A percentile compares a stretch with the other conserved stretches of the same genome.
These are phyloP conservation scores for Metellina segmentata DNA, from an alignment of 2,888 invertebrate genomes.

Conservation along the genomic window DNA sequence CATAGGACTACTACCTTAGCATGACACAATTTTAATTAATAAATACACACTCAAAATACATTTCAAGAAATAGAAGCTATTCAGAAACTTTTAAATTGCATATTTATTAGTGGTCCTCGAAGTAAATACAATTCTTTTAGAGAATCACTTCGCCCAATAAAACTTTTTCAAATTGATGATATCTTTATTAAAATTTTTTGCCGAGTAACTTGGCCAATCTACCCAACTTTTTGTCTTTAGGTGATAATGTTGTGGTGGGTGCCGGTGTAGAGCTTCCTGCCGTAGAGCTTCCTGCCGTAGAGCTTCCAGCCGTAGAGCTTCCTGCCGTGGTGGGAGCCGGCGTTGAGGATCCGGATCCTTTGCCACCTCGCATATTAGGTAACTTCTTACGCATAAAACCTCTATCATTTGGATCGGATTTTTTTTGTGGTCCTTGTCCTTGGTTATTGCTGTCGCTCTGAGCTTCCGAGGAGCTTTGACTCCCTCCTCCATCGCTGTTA, in stretches of 20 bases:
- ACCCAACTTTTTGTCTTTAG: too few relatives aligned
- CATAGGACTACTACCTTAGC: too few relatives aligned
- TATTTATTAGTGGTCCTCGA: background rate
- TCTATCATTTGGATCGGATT: background rate
- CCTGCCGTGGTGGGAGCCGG: background rate
- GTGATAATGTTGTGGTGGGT: too few relatives aligned
- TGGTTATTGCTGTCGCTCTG: background rate
- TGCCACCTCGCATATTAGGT: background rate
- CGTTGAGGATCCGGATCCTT: background rate
- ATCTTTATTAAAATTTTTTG: too few relatives aligned
- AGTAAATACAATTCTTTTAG: background rate
- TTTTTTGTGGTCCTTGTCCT: background rate
- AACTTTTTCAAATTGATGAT: too few relatives aligned
- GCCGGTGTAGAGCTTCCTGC: too few relatives aligned
- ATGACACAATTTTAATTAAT: too few relatives aligned
- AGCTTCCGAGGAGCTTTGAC: background rate
- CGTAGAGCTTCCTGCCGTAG: too few relatives aligned
- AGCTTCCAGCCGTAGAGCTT: background rate
- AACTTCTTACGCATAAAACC: background rate
- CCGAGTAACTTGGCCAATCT: too few relatives aligned
- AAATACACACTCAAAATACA: too few relatives aligned
- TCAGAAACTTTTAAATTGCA: background rate
- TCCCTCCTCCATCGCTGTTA: too few relatives aligned
- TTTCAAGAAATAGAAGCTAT: background rate
- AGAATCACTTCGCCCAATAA: background rate